Evolutionary conservation across 2,113 vertebrate species (phyloP), one percentile per base, ranked within the genome.

Genomic region (Pteropus alecto): DNA sequence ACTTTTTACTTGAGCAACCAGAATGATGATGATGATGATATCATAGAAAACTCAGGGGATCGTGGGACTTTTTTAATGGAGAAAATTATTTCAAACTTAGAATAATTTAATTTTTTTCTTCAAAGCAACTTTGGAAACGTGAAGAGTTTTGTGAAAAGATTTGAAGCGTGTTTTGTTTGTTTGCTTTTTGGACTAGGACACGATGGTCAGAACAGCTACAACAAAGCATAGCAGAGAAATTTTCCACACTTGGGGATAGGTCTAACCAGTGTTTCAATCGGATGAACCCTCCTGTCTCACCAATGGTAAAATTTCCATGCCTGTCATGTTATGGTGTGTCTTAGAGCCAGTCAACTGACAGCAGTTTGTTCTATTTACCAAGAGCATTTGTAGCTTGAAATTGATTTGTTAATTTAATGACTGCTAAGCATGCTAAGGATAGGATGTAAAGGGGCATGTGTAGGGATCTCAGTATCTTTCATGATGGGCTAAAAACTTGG

Each of bases 351-450:
- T 90, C 81, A 78, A 76, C 71, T 83, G 90, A 76, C 77, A 89
- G 56, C 33, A 46, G 82, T 95, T 96, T 91, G 93, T 96, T 97
- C 92, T 95, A 35, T 73, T 96, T 93, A 94, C 90, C 61, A 76
- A 96, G 56, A 97, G 91, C 82, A 92, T 87, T 71, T 93, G 85
- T 94, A 94, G 87, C 93, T 94, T 97, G 90, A 96, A 97, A 97
- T 96, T 83, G 94, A 97, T 97, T 97, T 96, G 81, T 91, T 97
- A 91, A 54, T 38, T 90, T 96, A 82, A 93, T 95, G 33, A 70
- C 63, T 30, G 33, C 13, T 43, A 76, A 73, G 67, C 35, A 77
- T 83, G 51, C 35, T 63, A 58, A 33, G 33, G 71, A 58, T 38
- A 76, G 71, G 68, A 68, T 28, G 70, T 71, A 48, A 65, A 90